Conservation (phyloP, 2,113 vertebrate species). For the Megaceryle maxima region DNA sequence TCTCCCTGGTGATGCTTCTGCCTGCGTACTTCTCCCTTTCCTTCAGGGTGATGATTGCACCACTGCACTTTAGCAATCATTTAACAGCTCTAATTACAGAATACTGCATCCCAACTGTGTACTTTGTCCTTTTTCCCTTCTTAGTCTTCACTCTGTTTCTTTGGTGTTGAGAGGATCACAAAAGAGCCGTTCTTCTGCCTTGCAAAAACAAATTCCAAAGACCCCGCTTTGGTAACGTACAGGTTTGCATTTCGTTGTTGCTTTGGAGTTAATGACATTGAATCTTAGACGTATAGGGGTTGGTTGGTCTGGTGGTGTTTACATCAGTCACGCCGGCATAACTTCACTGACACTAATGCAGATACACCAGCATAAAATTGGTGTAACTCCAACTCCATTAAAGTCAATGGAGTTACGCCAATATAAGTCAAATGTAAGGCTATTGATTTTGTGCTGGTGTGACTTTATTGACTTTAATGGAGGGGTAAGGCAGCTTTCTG, state of each 20-base stretch:
- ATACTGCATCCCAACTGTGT: constrained; percentile 44
- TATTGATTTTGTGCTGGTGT: constrained; percentile 29
- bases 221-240: constrained; percentile 52
- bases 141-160: background rate
- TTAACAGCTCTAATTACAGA: constrained; percentile 70
- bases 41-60: constrained; percentile 42
- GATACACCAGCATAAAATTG: constrained; percentile 14
- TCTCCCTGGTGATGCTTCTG: background rate
- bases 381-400: constrained; percentile 32
- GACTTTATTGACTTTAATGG: background rate
- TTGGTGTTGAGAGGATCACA: background rate
- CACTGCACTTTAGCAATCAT: constrained; percentile 49
- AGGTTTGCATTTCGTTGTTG: background rate
- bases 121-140: constrained; percentile 74
- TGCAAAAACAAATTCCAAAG: constrained; percentile 6
- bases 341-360: constrained; percentile 19
- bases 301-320: background rate
- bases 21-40: background rate
- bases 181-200: background rate
- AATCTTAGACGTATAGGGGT: background rate
- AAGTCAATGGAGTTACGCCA: background rate
- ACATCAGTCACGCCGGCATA: background rate
- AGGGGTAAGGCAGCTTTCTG: background rate
- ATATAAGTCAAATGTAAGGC: background rate
- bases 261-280: background rate